phyloP scores from a whole-genome alignment of 2,113 vertebrate genomes.

The Phocoena phocoena region DNA sequence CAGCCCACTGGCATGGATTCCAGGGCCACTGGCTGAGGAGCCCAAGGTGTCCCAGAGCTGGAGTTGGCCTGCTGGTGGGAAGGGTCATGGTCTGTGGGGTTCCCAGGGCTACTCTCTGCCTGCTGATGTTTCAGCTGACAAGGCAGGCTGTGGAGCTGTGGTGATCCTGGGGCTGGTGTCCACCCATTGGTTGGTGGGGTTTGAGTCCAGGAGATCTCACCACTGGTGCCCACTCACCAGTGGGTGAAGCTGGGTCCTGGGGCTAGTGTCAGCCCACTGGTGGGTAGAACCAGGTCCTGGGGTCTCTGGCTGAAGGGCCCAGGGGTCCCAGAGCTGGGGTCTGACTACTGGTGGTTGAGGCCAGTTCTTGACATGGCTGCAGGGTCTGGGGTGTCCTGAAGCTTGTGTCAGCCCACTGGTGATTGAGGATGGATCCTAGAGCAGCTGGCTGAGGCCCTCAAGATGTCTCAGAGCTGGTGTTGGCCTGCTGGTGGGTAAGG shows the following conservation, averaged over 20 bases:
- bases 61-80: too few species aligned
- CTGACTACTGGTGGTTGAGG: neutral
- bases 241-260: neutral
- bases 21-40: neutral
- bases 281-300: neutral
- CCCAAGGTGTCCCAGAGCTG: neutral
- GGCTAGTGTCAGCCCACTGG: neutral
- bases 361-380: neutral
- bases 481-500: neutral
- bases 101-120: neutral
- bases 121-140: neutral
- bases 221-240: neutral
- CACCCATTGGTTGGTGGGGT: neutral
- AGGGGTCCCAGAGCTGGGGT: neutral
- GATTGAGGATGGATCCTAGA: neutral
- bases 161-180: neutral
- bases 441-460: neutral
- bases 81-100: too few species aligned
- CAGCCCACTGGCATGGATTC: neutral
- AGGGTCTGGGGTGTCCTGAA: neutral
- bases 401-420: neutral
- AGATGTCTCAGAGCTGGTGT: neutral
- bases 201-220: neutral
- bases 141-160: neutral
- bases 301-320: neutral